These are phyloP conservation scores for Drosophila ercepeae DNA, from an alignment of 1,140 invertebrate genomes.

Conservation along the genomic window DNA sequence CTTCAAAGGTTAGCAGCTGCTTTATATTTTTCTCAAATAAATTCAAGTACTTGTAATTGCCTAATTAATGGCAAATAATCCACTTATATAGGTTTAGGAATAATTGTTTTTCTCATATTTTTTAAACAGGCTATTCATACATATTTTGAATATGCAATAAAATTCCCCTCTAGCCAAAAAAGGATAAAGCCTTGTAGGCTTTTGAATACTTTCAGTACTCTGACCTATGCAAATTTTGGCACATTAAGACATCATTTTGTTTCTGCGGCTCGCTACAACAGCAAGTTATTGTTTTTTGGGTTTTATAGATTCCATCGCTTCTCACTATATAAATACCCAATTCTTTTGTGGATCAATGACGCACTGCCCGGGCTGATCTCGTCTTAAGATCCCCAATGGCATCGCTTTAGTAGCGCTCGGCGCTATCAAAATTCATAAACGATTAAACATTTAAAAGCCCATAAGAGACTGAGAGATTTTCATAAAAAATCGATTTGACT, in stretches of 20 bases:
- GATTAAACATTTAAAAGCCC: constrained; percentile 82
- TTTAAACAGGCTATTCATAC: not conserved
- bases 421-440: constrained; percentile 78
- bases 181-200: not conserved
- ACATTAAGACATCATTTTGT: constrained; percentile 35
- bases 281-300: constrained; percentile 8
- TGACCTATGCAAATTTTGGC: constrained; percentile 39
- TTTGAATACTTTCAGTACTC: not conserved
- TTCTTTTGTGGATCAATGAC: constrained; percentile 33
- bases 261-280: constrained; percentile 8
- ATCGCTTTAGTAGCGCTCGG: constrained; percentile 45
- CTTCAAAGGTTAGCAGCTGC: too few relatives aligned
- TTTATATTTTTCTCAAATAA: not conserved
- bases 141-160: not conserved
- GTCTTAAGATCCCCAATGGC: constrained; percentile 9
- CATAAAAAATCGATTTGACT: constrained; percentile 79
- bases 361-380: constrained; percentile 15
- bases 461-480: constrained; percentile 72
- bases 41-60: not conserved
- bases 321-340: constrained; percentile 13
- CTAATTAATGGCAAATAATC: not conserved
- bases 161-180: not conserved
- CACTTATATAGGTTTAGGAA: too few relatives aligned
- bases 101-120: not conserved
- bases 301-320: constrained; percentile 9